Percentiles rank a stretch among this genome's conserved stretches.
phyloP scores from a whole-genome alignment of 1,140 invertebrate genomes.

The Danaus melanippus region DNA sequence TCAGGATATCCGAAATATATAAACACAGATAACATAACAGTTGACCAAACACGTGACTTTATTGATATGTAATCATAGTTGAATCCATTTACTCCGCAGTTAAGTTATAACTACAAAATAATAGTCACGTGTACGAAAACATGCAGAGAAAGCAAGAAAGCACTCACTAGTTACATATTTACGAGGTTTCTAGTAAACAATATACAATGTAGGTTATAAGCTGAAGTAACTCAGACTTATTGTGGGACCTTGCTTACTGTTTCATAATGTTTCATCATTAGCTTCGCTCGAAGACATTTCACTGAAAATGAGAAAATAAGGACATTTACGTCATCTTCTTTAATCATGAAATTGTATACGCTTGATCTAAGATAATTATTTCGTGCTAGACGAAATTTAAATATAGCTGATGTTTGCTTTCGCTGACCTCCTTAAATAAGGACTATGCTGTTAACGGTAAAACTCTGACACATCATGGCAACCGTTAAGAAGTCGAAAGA shows the following conservation, averaged over 20 bases:
- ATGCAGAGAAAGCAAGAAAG: slow-evolving; percentile 12
- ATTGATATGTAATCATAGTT: too few species aligned
- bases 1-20: too few species aligned
- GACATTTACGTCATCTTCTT: neutral
- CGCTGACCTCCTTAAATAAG: slow-evolving; percentile 15
- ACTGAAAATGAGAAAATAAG: too few species aligned
- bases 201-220: too few species aligned
- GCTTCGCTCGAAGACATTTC: too few species aligned
- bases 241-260: too few species aligned
- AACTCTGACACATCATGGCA: slow-evolving; percentile 17
- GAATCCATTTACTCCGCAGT: too few species aligned
- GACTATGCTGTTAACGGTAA: slow-evolving; percentile 28
- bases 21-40: too few species aligned
- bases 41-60: too few species aligned
- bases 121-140: slow-evolving; percentile 10
- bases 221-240: too few species aligned
- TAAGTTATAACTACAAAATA: neutral
- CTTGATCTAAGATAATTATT: neutral
- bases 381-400: slow-evolving; percentile 1
- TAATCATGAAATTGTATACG: neutral
- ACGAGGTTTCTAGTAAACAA: neutral
- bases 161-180: slow-evolving; percentile 9
- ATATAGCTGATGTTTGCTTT: slow-evolving; percentile 10
- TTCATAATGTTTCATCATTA: too few species aligned
- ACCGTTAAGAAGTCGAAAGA: slow-evolving; percentile 14